Evolutionary conservation across 2,113 vertebrate genomes (phyloP).

Genomic region (Miniopterus natalensis): DNA sequence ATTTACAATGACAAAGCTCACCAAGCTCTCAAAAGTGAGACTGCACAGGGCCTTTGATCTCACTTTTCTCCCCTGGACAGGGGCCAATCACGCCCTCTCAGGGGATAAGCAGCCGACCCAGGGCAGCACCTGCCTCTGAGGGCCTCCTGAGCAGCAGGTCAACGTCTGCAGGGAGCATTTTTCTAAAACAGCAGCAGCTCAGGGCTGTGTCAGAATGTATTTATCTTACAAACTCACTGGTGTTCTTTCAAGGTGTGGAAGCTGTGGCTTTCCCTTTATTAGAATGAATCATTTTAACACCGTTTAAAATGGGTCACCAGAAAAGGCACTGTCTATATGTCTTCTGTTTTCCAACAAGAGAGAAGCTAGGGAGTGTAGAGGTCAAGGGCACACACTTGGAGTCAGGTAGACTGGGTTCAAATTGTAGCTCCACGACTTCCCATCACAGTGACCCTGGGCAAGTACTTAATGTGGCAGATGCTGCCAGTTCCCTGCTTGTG

Average conservation of each 20-base stretch:
- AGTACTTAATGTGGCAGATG: constrained; percentile 18
- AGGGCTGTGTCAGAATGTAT: constrained; percentile 52
- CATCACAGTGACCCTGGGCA: constrained; percentile 11
- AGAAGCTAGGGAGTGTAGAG: not conserved
- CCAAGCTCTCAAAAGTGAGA: constrained; percentile 12
- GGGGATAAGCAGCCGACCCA: not conserved
- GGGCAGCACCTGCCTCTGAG: not conserved
- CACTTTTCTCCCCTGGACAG: not conserved
- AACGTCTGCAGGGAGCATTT: not conserved
- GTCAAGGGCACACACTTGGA: constrained; percentile 59
- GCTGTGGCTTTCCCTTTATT: constrained; percentile 57
- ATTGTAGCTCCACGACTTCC: constrained; percentile 3
- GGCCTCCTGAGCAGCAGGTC: not conserved
- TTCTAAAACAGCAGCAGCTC: constrained; percentile 64
- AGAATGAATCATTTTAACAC: constrained; percentile 68
- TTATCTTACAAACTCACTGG: constrained; percentile 45
- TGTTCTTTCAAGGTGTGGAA: constrained; percentile 72
- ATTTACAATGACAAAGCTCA: not conserved
- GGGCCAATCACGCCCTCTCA: not conserved
- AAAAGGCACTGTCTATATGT: constrained; percentile 3
- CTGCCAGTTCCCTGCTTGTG: not conserved
- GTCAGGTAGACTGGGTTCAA: constrained; percentile 3
- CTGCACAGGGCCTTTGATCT: constrained; percentile 2
- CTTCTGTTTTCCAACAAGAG: constrained; percentile 15
- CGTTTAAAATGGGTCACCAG: constrained; percentile 29